Base-by-base conservation (phyloP, 2,113 vertebrate genomes). In the Pithys albifrons region DNA sequence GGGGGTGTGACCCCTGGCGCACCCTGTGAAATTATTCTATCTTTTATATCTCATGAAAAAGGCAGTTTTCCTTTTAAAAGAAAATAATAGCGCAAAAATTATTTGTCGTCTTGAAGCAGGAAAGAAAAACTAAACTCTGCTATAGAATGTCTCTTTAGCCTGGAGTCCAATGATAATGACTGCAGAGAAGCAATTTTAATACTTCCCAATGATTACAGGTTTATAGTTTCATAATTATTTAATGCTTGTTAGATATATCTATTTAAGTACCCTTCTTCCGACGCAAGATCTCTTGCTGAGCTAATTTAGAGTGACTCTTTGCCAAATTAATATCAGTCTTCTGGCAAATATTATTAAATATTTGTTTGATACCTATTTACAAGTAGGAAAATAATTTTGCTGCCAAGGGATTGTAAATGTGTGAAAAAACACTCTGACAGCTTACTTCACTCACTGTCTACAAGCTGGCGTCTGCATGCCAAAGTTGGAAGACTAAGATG, bases 401-500 rank as follows among this genome's bases (percentile, higher is more conserved):
- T 97, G 97, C 97, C 97, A 96, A 93, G 89, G 96, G 95, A 96
- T 97, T 98, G 97, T 97, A 98, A 98, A 98, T 97, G 97, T 95
- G 95, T 94, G 96, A 95, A 97, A 97, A 97, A 95, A 88, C 65
- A 88, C 96, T 91, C 96, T 98, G 98, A 98, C 98, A 98, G 98
- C 97, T 93, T 97, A 95, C 98, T 98, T 99, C 97, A 97, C 96
- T 98, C 98, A 98, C 97, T 98, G 98, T 98, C 98, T 98, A 57
- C 92, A 52, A 97, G 85, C 93, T 41, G 10, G 97, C 82, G 88
- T 93, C 97, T 97, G 97, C 95, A 88, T 96, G 98, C 98, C 98
- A 95, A 98, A 98, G 97, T 98, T 96, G 95, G 97, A 95, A 97
- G 99, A 99, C 99, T 98, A 99, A 99, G 99, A 99, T 98, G 98